Evolutionary conservation across 2,113 vertebrate genomes (phyloP), one percentile per base, ranked within the genome.

Genomic region (Cepphus grylle): DNA sequence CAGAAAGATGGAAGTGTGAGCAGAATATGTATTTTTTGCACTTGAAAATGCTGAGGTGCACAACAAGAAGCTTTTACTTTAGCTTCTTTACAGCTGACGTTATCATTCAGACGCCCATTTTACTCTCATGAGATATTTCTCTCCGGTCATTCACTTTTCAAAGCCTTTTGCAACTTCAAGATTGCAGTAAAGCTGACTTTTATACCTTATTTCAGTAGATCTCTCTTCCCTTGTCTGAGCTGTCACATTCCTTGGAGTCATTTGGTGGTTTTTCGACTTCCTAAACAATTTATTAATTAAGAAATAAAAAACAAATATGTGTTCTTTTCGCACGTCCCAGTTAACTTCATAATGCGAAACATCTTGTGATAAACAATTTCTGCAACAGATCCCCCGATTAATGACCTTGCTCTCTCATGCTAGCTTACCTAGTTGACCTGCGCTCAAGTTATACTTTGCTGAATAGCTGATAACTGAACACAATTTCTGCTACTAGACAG

Each of bases 31-130:
- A 36, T 85, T 87, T 85, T 95, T 79, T 86, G n/a, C 73, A 81
- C 90, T 96, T 90, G 63, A 95, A 97, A 97, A 90, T 88, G 91
- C 79, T 95, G 91, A 97, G 72, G 79, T 90, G 49, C n/a, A 81
- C 81, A 93, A 85, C 3, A 5, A 88, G 79, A 32, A 96, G 67
- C n/a, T 92, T 94, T 94, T 83, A 83, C 81, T 93, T 90, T 22
- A 67, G 71, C 55, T n/a, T n/a, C 43, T 80, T 94, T 91, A 79
- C 62, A 70, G 86, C 26, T 93, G 27, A 95, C 87, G 45, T 73
- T 85, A 91, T 82, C 73, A 42, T 77, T 96, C 71, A 90, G 85
- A 85, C 88, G 38, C 50, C 58, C 53, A 47, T 76, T 92, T 92
- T 89, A 95, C 36, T 80, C 89, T 88, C 66, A 45, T 53, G n/a